phyloP scores from a whole-genome alignment of 2,113 vertebrate genomes.

The Heptranchias perlo region DNA sequence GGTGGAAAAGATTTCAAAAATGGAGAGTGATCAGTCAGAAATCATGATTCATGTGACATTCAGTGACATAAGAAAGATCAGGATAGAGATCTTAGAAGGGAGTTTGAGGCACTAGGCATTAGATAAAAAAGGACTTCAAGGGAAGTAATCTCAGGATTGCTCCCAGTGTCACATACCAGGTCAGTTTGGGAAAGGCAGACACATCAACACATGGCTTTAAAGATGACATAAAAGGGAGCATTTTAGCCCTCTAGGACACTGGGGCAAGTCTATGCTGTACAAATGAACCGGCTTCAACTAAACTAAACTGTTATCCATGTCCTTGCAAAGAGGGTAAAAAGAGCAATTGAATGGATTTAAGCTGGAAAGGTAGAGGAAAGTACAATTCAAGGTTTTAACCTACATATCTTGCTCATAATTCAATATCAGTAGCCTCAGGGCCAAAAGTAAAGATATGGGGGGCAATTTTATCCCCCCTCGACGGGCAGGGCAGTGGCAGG shows the following conservation, averaged over 20 bases:
- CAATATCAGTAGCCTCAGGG: neutral
- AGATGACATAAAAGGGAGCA: neutral
- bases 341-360: neutral
- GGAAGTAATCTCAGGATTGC: neutral
- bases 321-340: neutral
- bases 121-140: neutral
- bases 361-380: neutral
- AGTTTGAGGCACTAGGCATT: neutral
- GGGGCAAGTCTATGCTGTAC: neutral
- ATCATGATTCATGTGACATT: constrained; percentile 14
- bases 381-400: neutral
- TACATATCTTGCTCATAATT: neutral
- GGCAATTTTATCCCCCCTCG: too few relatives aligned
- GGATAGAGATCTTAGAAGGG: neutral
- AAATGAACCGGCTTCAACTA: neutral
- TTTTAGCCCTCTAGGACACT: neutral
- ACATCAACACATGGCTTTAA: neutral
- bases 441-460: neutral
- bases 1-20: neutral
- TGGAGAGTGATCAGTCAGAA: neutral
- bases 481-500: too few relatives aligned
- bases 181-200: neutral
- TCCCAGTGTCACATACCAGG: neutral
- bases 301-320: neutral
- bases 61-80: neutral